Base-by-base conservation (phyloP, 1,140 invertebrate species). In the Drosophila ogumai region DNA sequence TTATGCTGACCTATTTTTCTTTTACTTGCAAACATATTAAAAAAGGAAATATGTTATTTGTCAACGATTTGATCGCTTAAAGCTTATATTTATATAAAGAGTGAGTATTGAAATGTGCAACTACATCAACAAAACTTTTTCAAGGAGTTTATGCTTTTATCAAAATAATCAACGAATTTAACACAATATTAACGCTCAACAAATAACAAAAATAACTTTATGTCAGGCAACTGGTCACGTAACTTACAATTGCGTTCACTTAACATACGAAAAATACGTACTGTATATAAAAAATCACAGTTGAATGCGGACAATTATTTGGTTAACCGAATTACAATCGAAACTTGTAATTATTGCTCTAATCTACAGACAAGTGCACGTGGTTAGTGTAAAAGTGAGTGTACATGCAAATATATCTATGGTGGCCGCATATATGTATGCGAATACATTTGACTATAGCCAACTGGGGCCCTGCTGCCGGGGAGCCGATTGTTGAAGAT, bases 241-340 rank as follows among this genome's bases (percentile, higher is more conserved):
- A 54, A 63, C 43, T 55, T 36, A 41, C 55, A 43, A 73, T 49
- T 28, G n/a, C 57, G 28, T 52, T 43, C 31, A 61, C 44, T 61
- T 73, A 58, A 44, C 47, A 60, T 66, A 65, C 36, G 41, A 76
- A 15, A 38, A 55, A n/a, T 38, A 55, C 52, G 52, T 38, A 55
- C 19, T 55, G 49, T 54, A 55, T 49, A 49, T 56, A 75, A 75
- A 75, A 80, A 80, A 79, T 80, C 79, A 81, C 79, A 81, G 79
- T 68, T 81, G 74, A 66, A 59, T 55, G 46, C 55, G 63, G 55
- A 76, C 63, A 67, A 55, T 40, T 46, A 31, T 63, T 58, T 28
- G 46, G 22, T n/a, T 36, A 76, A 55, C 47, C 22, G 8, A 38
- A 58, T 58, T 52, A 57, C 56, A 55, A 63, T 57, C 38, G 25